phyloP scores from a whole-genome alignment of 23 tunicate species.

The Diplosoma virens region DNA sequence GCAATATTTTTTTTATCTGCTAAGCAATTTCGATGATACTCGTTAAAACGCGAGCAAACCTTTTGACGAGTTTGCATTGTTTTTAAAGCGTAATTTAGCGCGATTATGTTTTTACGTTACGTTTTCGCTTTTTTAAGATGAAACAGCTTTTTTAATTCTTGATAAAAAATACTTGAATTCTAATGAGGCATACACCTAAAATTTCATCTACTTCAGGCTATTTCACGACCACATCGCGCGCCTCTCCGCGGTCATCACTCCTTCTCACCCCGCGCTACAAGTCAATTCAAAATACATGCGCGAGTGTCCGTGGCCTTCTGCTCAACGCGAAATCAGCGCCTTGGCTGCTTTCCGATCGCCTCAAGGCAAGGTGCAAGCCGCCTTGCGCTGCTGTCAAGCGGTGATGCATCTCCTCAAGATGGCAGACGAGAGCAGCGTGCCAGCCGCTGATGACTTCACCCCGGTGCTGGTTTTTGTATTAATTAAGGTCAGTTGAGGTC shows the following conservation, averaged over 20 bases:
- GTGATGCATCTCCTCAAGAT: conserved; percentile 86
- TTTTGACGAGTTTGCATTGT: too few relatives aligned
- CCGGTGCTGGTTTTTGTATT: conserved; percentile 93
- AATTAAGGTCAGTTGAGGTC: conserved; percentile 77
- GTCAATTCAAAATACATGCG: conserved; percentile 65
- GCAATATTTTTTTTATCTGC: too few relatives aligned
- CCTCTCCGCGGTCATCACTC: conserved; percentile 64
- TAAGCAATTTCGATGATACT: too few relatives aligned
- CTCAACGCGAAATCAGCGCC: conserved; percentile 83
- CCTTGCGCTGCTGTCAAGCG: conserved; percentile 77
- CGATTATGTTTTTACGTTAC: too few relatives aligned
- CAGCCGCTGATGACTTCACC: conserved; percentile 97
- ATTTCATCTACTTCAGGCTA: conserved; percentile 49
- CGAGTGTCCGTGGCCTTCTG: conserved; percentile 98
- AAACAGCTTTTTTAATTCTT: too few relatives aligned
- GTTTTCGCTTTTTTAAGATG: too few relatives aligned
- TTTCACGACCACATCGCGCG: conserved; percentile 70
- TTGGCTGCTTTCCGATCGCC: conserved; percentile 84
- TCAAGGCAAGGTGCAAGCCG: conserved; percentile 79
- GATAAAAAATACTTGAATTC: too few relatives aligned
- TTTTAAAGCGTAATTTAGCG: too few relatives aligned
- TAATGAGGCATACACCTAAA: too few relatives aligned
- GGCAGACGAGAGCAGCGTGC: conserved; percentile 77
- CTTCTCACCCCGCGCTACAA: conserved; percentile 78
- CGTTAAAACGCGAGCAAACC: too few relatives aligned